Percentiles rank a stretch among this genome's conserved stretches.
These are phyloP conservation scores for Tympanoctomys barrerae DNA, from an alignment of 2,797 vertebrate genomes.

Conservation along the genomic window DNA sequence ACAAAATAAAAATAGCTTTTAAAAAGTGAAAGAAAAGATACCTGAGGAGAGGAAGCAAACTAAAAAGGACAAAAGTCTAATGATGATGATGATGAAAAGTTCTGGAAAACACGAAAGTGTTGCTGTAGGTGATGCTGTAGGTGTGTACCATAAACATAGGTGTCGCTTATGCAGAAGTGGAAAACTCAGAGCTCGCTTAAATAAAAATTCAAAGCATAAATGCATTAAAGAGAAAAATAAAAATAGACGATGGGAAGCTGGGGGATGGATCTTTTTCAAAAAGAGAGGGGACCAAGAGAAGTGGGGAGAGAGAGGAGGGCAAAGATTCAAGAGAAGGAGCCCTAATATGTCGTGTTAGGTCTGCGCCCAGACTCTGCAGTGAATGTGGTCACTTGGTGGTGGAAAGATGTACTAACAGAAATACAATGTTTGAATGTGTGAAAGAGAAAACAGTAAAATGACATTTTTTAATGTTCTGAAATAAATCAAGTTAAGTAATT, in stretches of 20 bases:
- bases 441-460: neutral
- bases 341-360: neutral
- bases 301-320: neutral
- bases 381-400: neutral
- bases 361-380: too few species aligned
- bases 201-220: neutral
- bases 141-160: neutral
- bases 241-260: neutral
- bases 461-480: neutral
- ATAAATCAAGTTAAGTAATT: neutral
- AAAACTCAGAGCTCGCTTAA: neutral
- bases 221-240: neutral
- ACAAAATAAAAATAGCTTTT: neutral
- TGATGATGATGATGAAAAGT: neutral
- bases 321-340: neutral
- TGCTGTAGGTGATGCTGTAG: neutral
- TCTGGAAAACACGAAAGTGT: neutral
- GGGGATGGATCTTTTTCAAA: neutral
- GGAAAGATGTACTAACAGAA: neutral
- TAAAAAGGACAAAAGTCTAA: neutral
- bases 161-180: neutral
- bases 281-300: neutral
- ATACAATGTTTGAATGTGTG: neutral
- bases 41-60: neutral
- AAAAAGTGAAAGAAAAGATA: neutral